Evolutionary conservation across 1,140 invertebrate genomes (phyloP).

Genomic region (Ylistrum balloti): DNA sequence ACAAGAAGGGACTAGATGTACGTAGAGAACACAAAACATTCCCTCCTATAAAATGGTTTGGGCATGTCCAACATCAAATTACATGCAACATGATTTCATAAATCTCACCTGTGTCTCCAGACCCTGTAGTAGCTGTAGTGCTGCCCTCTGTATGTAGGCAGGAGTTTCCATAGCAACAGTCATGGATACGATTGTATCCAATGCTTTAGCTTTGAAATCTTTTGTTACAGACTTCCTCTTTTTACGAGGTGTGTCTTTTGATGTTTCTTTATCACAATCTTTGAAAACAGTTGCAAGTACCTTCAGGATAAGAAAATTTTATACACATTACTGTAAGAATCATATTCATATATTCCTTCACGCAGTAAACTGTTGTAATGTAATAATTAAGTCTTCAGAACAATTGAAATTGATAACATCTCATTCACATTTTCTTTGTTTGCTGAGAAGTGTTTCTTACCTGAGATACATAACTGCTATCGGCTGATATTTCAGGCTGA

Average conservation of each 20-base stretch:
- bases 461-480: not conserved
- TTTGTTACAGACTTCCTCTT: slow-evolving; percentile 41
- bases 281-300: slow-evolving; percentile 56
- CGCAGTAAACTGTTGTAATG: too few relatives aligned
- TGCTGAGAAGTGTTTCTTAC: not conserved
- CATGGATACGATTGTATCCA: not conserved
- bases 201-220: slow-evolving; percentile 34
- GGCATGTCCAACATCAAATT: too few relatives aligned
- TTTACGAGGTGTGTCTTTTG: slow-evolving; percentile 41
- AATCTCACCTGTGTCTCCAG: not conserved
- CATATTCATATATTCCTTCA: too few relatives aligned
- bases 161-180: slow-evolving; percentile 44
- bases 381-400: too few relatives aligned
- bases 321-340: not conserved
- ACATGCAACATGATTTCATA: too few relatives aligned
- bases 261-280: slow-evolving; percentile 41
- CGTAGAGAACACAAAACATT: too few relatives aligned
- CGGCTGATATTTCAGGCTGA: slow-evolving; percentile 3
- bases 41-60: too few relatives aligned
- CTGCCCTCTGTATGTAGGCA: slow-evolving; percentile 41
- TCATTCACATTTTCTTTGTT: too few relatives aligned
- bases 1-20: too few relatives aligned
- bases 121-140: slow-evolving; percentile 37
- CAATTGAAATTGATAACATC: too few relatives aligned
- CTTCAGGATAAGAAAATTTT: slow-evolving; percentile 47